Evolutionary conservation across 1,140 invertebrate species (phyloP).

Genomic region (Drosophila burlai): DNA sequence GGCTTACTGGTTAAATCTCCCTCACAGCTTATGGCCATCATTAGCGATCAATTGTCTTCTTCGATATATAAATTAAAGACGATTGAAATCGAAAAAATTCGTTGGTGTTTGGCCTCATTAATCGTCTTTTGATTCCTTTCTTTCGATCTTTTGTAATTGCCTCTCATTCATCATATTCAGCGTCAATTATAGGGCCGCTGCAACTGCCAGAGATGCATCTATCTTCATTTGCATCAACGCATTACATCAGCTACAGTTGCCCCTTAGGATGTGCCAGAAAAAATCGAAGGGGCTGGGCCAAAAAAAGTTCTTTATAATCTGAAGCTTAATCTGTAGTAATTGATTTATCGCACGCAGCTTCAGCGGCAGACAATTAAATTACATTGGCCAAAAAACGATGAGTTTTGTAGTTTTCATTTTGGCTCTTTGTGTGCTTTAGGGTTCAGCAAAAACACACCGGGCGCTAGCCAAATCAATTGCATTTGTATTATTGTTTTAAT

Average conservation of each 20-base stretch:
- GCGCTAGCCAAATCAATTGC: conserved; percentile 34
- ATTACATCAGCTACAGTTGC: conserved; percentile 34
- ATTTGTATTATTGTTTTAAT: conserved; percentile 55
- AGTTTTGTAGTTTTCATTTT: conserved; percentile 25
- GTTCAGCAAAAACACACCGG: neutral
- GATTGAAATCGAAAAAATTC: conserved; percentile 1
- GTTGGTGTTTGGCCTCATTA: conserved; percentile 31
- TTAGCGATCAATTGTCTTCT: neutral
- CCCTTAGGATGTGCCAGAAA: conserved; percentile 7
- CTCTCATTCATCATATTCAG: conserved; percentile 71
- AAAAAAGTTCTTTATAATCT: conserved; percentile 61
- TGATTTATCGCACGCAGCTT: conserved; percentile 67
- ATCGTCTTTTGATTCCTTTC: conserved; percentile 42
- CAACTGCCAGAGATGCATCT: conserved; percentile 43
- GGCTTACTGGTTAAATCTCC: neutral
- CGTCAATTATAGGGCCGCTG: conserved; percentile 57
- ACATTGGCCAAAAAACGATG: conserved; percentile 43
- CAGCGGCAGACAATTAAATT: conserved; percentile 66
- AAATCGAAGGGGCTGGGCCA: conserved; percentile 6
- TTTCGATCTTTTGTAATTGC: conserved; percentile 51
- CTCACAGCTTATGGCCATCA: neutral
- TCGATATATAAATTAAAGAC: neutral
- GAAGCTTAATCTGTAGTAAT: conserved; percentile 62
- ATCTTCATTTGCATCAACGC: conserved; percentile 44
- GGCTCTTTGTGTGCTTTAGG: conserved; percentile 17